phyloP scores from a whole-genome alignment of 2,113 vertebrate genomes.

The Ammospiza nelsoni region DNA sequence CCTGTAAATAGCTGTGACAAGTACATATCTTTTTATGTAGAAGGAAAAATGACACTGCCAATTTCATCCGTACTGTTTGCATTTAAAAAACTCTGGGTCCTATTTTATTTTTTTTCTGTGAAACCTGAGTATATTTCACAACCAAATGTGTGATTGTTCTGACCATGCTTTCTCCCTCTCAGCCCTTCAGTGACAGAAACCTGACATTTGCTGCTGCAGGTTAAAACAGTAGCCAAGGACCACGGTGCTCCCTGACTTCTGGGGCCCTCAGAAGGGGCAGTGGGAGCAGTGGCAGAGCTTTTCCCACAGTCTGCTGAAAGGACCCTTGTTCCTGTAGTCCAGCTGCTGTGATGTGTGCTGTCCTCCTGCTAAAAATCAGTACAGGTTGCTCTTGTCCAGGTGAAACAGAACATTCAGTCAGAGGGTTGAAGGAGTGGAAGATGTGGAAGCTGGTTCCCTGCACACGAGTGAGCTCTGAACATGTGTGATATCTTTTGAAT shows the following conservation, averaged over 20 bases:
- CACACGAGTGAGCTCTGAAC: not conserved
- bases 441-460: not conserved
- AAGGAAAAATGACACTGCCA: not conserved
- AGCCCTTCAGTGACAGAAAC: not conserved
- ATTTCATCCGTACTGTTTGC: not conserved
- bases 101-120: not conserved
- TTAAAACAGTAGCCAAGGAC: not conserved
- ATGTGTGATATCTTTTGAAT: not conserved
- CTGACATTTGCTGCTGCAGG: not conserved
- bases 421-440: not conserved
- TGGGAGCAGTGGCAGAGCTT: not conserved
- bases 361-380: not conserved
- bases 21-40: not conserved
- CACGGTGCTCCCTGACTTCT: rapidly evolving
- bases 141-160: not conserved
- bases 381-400: not conserved
- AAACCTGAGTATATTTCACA: not conserved
- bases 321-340: not conserved
- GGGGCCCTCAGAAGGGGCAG: not conserved
- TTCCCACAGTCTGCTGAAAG: not conserved
- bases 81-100: not conserved
- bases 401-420: not conserved
- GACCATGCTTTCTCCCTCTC: not conserved
- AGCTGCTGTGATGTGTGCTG: not conserved
- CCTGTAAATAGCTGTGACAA: not conserved